Base-by-base conservation (phyloP, 2,113 vertebrate species). In the Mus spicilegus region DNA sequence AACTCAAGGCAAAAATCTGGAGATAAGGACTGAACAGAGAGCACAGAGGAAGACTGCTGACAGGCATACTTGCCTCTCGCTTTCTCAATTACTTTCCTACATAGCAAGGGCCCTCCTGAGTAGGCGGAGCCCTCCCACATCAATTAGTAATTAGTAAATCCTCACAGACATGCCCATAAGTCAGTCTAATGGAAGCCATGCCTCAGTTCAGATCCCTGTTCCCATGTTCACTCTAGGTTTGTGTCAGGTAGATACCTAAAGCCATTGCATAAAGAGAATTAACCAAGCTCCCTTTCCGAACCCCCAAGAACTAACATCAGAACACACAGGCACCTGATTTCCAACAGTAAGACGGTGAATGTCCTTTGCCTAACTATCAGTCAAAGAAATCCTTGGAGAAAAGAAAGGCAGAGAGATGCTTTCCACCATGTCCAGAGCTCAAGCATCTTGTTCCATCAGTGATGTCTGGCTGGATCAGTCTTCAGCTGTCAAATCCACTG, bases 401-500 rank as follows among this genome's bases (percentile, higher is more conserved):
- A 89, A 89, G 26, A 81, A 81, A 0, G 24, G 56, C 3, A 49
- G 4, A 2, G 10, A 88, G 33, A 16, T 19, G 22, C 33, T 65
- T 76, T 33, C 4, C 42, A 65, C 2, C 13, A 46, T 24, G 39
- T 33, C 61, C 75, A 24, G 75, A 82, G 54, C 14, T 22, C 0
- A 46, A 36, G 8, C 14, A 51, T 63, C 69, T n/a, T 77, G 8
- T 39, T 80, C 46, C 63, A 19, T n/a, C 39, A 46, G 14, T 16
- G 7, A 17, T 14, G 49, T 49, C 89, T 42, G 39, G 20, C 69
- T 75, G 42, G 42, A 39, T 78, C 54, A 73, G 80, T 49, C 56
- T 65, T 65, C 36, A 78, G 70, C 51, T 87, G 82, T 95, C 73
- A 80, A 95, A 85, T 11, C 93, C 63, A 82, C 49, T 69, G 30